phyloP scores from a whole-genome alignment of 2,888 invertebrate species.

The Diadromus collaris region DNA sequence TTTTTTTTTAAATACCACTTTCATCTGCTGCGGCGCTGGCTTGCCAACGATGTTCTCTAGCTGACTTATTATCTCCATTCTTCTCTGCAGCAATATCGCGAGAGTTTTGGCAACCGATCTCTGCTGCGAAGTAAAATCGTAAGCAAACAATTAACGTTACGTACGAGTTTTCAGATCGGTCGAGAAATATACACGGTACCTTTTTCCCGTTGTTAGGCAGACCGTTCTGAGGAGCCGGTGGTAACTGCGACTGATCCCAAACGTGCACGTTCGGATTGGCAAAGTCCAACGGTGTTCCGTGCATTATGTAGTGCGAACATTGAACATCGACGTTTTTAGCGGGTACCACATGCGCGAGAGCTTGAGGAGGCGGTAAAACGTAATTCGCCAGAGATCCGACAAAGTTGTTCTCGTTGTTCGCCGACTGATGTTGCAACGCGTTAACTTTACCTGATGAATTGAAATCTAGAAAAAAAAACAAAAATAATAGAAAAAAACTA shows the following conservation, averaged over 20 bases:
- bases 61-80: slow-evolving; percentile 84
- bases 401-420: slow-evolving; percentile 74
- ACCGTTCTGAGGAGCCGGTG: slow-evolving; percentile 71
- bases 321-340: slow-evolving; percentile 75
- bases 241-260: slow-evolving; percentile 75
- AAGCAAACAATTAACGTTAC: neutral
- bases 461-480: slow-evolving; percentile 67
- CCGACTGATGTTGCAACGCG: slow-evolving; percentile 70
- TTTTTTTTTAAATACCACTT: slow-evolving; percentile 68
- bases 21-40: slow-evolving; percentile 73
- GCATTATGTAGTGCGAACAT: slow-evolving; percentile 76
- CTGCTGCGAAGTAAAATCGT: slow-evolving; percentile 67
- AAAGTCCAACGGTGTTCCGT: slow-evolving; percentile 74
- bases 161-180: neutral
- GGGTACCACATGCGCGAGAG: slow-evolving; percentile 70
- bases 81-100: slow-evolving; percentile 83
- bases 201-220: slow-evolving; percentile 73
- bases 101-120: slow-evolving; percentile 81
- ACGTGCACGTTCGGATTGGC: slow-evolving; percentile 72
- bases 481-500: neutral
- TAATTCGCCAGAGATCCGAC: slow-evolving; percentile 75
- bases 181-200: slow-evolving; percentile 20
- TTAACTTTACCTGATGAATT: slow-evolving; percentile 69
- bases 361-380: slow-evolving; percentile 73
- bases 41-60: slow-evolving; percentile 84